These are phyloP conservation scores for Scaptomyza reducta DNA, from an alignment of 2,888 invertebrate species.

Conservation along the genomic window DNA sequence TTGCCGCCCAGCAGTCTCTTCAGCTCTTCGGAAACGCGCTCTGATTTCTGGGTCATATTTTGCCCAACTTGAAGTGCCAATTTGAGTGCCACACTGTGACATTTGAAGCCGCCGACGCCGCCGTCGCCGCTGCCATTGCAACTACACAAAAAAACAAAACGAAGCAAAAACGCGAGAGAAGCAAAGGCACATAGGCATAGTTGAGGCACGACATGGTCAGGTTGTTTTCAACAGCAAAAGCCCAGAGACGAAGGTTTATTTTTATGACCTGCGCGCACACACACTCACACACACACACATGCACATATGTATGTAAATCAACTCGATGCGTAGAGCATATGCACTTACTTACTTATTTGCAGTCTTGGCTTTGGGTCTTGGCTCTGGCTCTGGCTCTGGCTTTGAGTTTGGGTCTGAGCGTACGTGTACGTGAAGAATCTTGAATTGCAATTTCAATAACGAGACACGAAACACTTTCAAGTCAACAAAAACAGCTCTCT, in stretches of 20 bases:
- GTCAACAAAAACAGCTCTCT: slow-evolving; percentile 33
- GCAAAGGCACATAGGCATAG: slow-evolving; percentile 9
- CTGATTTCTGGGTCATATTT: slow-evolving; percentile 76
- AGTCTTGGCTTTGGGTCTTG: neutral
- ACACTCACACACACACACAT: neutral
- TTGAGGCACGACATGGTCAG: slow-evolving; percentile 70
- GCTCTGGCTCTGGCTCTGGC: neutral
- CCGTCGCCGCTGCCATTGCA: slow-evolving; percentile 19
- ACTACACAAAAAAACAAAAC: slow-evolving; percentile 36
- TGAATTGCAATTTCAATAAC: slow-evolving; percentile 77
- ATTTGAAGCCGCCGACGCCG: slow-evolving; percentile 68
- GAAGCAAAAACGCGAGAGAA: slow-evolving; percentile 1
- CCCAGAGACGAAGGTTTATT: slow-evolving; percentile 50
- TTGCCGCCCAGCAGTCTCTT: slow-evolving; percentile 53
- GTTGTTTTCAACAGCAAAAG: slow-evolving; percentile 68
- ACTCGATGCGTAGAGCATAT: slow-evolving; percentile 54
- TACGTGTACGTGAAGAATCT: slow-evolving; percentile 75
- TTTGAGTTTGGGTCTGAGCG: neutral
- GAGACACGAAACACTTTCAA: slow-evolving; percentile 76
- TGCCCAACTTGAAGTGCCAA: slow-evolving; percentile 65
- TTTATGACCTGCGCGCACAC: slow-evolving; percentile 58
- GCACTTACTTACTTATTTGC: neutral
- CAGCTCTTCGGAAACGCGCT: slow-evolving; percentile 46
- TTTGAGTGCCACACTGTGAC: slow-evolving; percentile 60
- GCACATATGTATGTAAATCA: slow-evolving; percentile 66